These are phyloP conservation scores for Asbolus verrucosus DNA, from an alignment of 1,140 invertebrate genomes.

Conservation along the genomic window DNA sequence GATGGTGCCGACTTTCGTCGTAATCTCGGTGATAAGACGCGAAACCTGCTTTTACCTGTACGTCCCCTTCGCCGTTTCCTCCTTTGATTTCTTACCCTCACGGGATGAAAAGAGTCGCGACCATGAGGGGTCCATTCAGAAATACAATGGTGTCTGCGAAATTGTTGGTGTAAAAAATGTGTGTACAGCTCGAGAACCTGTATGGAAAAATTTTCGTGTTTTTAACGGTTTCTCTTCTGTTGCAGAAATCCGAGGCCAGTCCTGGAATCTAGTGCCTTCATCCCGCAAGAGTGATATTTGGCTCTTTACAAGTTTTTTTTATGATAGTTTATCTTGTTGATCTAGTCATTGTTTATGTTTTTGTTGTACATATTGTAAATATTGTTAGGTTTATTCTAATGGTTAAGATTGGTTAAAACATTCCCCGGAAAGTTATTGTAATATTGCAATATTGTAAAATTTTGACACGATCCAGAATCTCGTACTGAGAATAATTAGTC, in stretches of 20 bases:
- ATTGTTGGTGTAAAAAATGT: constrained; percentile 40
- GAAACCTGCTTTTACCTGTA: constrained; percentile 34
- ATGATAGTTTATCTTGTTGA: constrained; percentile 57
- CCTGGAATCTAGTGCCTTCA: constrained; percentile 59
- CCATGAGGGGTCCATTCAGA: constrained; percentile 36
- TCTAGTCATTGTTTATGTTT: constrained; percentile 64
- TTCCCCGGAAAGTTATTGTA: constrained; percentile 21
- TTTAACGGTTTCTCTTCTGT: constrained; percentile 55
- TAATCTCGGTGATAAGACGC: constrained; percentile 14
- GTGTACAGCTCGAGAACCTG: constrained; percentile 9
- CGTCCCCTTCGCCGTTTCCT: constrained; percentile 30
- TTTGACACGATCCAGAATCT: neutral
- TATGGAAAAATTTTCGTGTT: constrained; percentile 29
- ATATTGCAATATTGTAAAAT: constrained; percentile 17
- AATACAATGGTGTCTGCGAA: constrained; percentile 60
- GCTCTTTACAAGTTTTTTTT: constrained; percentile 53
- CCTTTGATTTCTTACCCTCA: constrained; percentile 36
- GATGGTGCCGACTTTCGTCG: neutral
- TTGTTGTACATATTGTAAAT: constrained; percentile 59
- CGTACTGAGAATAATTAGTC: constrained; percentile 31
- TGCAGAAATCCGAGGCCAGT: constrained; percentile 60
- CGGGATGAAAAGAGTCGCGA: constrained; percentile 36
- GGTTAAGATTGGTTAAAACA: constrained; percentile 11
- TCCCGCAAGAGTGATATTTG: constrained; percentile 61
- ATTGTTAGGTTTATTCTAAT: constrained; percentile 49